Evolutionary conservation across 2,888 invertebrate species (phyloP).

Genomic region (Alsophila aescularia): DNA sequence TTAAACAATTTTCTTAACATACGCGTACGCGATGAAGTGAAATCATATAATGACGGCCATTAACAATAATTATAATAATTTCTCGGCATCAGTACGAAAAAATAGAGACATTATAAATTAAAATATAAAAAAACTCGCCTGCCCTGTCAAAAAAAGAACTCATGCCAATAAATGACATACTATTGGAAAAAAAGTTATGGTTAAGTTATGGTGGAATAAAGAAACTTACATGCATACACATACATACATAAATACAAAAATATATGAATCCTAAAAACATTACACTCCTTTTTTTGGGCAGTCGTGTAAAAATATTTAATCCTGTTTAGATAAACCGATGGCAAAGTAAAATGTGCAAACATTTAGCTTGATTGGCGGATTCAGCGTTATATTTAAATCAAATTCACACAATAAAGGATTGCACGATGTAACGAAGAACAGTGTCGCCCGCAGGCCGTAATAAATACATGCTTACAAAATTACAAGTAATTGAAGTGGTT

Average conservation of each 20-base stretch:
- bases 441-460: conserved; percentile 56
- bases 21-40: conserved; percentile 18
- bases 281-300: too few relatives aligned
- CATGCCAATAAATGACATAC: too few relatives aligned
- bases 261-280: too few relatives aligned
- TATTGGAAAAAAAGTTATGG: too few relatives aligned
- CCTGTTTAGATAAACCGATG: too few relatives aligned
- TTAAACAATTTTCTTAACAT: conserved; percentile 21
- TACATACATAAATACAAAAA: too few relatives aligned
- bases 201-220: too few relatives aligned
- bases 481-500: conserved; percentile 61
- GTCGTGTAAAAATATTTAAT: conserved; percentile 2
- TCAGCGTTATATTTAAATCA: conserved; percentile 46
- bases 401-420: conserved; percentile 42
- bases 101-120: conserved; percentile 12
- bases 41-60: conserved; percentile 20
- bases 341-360: too few relatives aligned
- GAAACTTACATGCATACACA: too few relatives aligned
- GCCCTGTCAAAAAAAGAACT: too few relatives aligned
- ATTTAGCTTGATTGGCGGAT: conserved; percentile 30
- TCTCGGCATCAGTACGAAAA: conserved; percentile 8
- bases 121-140: too few relatives aligned
- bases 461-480: conserved; percentile 66
- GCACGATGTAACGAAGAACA: conserved; percentile 54
- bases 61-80: conserved; percentile 22